Percentiles rank a stretch among this genome's conserved stretches.
Evolutionary conservation across 2,888 invertebrate species (phyloP).

Genomic region (Epinotia brunnichana): DNA sequence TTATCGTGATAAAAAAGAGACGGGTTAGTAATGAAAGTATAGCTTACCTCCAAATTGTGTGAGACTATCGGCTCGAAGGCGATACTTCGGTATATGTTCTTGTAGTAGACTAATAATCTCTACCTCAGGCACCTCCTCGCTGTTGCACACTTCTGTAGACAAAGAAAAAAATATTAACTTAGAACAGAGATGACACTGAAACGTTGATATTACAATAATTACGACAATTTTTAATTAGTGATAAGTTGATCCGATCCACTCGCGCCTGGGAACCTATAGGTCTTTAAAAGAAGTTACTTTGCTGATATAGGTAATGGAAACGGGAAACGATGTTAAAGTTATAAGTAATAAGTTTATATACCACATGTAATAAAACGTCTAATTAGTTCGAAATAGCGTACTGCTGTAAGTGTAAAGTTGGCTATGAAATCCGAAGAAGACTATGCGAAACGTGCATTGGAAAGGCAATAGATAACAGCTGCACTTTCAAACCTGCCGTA

Average conservation of each 20-base stretch:
- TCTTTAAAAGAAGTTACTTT: background rate
- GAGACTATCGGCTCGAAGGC: constrained; percentile 95
- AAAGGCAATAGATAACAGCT: constrained; percentile 15
- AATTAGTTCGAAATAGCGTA: constrained; percentile 21
- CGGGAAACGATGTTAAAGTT: background rate
- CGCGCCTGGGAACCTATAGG: no score
- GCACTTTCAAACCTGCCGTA: constrained; percentile 48
- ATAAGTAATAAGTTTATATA: background rate
- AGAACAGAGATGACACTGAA: constrained; percentile 2
- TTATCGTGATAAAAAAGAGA: background rate
- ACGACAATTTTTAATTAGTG: background rate
- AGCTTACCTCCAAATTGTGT: constrained; percentile 94
- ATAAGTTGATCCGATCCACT: no score
- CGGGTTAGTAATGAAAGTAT: constrained; percentile 19
- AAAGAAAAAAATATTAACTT: constrained; percentile 54
- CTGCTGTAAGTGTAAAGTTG: constrained; percentile 9
- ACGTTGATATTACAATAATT: background rate
- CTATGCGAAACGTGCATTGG: constrained; percentile 5
- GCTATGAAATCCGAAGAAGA: constrained; percentile 5
- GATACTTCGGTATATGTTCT: constrained; percentile 97
- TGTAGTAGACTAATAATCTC: constrained; percentile 97
- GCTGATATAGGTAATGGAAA: background rate
- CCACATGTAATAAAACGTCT: background rate
- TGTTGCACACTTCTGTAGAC: constrained; percentile 94
- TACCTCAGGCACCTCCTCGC: constrained; percentile 96